Conservation (phyloP, 2,113 vertebrate species). For the Hylia prasina region DNA sequence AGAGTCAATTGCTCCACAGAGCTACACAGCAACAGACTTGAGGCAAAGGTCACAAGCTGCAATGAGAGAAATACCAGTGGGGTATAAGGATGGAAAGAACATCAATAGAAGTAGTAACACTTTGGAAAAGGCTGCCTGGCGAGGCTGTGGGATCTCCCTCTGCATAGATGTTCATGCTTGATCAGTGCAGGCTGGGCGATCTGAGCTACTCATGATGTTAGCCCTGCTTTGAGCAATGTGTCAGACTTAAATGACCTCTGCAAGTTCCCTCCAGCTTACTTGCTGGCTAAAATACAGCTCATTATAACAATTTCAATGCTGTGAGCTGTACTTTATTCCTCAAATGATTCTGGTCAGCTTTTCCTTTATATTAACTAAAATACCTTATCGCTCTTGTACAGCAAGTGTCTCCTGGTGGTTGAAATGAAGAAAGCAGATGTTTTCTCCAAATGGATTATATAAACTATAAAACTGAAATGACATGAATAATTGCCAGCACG, state of each 20-base stretch:
- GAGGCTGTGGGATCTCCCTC: not conserved
- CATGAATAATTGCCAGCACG: not conserved
- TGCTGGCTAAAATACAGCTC: not conserved
- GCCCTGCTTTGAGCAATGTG: not conserved
- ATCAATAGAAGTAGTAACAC: not conserved
- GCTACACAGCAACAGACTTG: not conserved
- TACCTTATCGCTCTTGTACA: not conserved
- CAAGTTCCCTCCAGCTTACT: not conserved
- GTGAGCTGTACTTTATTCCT: not conserved
- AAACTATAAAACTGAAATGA: not conserved
- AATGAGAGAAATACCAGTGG: not conserved
- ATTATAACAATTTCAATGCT: not conserved
- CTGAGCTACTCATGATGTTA: not conserved
- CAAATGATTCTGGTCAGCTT: not conserved
- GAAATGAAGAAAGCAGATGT: not conserved
- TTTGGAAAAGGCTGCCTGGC: not conserved
- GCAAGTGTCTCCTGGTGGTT: slow-evolving; percentile 51
- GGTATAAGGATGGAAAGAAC: not conserved
- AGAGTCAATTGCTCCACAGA: not conserved
- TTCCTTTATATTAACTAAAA: not conserved
- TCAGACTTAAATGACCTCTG: not conserved
- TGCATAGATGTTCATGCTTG: not conserved
- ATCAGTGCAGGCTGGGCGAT: not conserved
- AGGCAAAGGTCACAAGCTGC: not conserved
- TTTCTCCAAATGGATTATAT: not conserved